phyloP scores from a whole-genome alignment of 2,113 vertebrate genomes.

The Thunnus maccoyii region DNA sequence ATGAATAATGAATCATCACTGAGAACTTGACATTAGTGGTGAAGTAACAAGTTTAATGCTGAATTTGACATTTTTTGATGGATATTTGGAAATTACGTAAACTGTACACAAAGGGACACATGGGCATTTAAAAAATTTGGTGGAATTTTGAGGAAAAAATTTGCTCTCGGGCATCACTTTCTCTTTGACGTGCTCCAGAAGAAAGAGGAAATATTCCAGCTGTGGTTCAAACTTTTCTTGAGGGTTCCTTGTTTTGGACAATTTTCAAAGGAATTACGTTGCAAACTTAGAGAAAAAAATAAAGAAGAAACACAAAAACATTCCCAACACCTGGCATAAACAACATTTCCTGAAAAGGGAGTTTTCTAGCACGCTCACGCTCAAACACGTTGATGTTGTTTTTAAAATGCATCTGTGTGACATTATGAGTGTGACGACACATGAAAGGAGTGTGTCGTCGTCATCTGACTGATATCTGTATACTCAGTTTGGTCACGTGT shows the following conservation, averaged over 20 bases:
- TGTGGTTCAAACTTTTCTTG: not conserved
- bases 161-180: too few relatives aligned
- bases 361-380: not conserved
- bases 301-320: not conserved
- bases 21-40: too few relatives aligned
- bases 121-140: too few relatives aligned
- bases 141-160: too few relatives aligned
- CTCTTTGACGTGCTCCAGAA: too few relatives aligned
- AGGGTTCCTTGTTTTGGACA: too few relatives aligned
- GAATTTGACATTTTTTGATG: too few relatives aligned
- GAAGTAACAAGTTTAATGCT: too few relatives aligned
- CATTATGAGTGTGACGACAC: not conserved
- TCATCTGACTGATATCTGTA: slow-evolving; percentile 12
- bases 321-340: slow-evolving; percentile 24
- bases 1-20: too few relatives aligned
- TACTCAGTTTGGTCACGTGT: slow-evolving; percentile 9
- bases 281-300: not conserved
- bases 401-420: not conserved
- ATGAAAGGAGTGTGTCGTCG: too few relatives aligned
- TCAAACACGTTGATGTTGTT: not conserved
- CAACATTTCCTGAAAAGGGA: not conserved
- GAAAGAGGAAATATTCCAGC: slow-evolving; percentile 7
- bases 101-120: too few relatives aligned
- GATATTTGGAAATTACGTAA: too few relatives aligned
- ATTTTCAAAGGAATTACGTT: not conserved